phyloP scores from a whole-genome alignment of 92 coral and sea anemone species.

The Hydrozoanthus gracilis region DNA sequence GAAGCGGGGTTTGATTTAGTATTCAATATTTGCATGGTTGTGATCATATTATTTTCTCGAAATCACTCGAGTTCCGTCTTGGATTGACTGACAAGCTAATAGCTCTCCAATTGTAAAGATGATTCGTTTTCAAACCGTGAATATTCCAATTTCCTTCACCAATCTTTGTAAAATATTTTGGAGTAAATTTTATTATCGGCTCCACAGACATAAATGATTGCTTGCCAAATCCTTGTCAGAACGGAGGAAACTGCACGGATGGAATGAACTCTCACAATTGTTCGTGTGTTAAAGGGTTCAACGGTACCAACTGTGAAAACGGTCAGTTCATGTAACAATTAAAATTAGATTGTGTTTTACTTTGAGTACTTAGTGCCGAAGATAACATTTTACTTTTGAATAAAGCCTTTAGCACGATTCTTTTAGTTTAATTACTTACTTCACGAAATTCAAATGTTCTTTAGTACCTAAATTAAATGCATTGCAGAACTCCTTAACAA shows the following conservation, averaged over 20 bases:
- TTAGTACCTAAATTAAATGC: background rate
- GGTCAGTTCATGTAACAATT: background rate
- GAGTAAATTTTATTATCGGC: conserved; percentile 1
- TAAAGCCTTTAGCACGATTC: background rate
- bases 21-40: background rate
- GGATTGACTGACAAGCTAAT: conserved; percentile 17
- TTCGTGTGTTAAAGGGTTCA: too few relatives aligned
- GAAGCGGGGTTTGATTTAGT: conserved; percentile 15
- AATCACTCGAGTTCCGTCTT: conserved; percentile 8
- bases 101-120: conserved; percentile 16
- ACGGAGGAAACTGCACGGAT: too few relatives aligned
- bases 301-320: too few relatives aligned
- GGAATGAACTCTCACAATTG: too few relatives aligned
- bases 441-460: background rate
- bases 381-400: background rate
- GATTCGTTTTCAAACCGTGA: conserved; percentile 13
- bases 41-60: conserved; percentile 7
- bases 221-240: too few relatives aligned
- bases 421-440: background rate
- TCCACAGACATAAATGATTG: too few relatives aligned
- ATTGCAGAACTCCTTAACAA: background rate
- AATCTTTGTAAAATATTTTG: conserved; percentile 10
- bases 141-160: conserved; percentile 9
- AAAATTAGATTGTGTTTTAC: background rate
- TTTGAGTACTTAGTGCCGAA: background rate